These are phyloP conservation scores for Seladonia tumulorum DNA, from an alignment of 2,888 invertebrate genomes.

Conservation along the genomic window DNA sequence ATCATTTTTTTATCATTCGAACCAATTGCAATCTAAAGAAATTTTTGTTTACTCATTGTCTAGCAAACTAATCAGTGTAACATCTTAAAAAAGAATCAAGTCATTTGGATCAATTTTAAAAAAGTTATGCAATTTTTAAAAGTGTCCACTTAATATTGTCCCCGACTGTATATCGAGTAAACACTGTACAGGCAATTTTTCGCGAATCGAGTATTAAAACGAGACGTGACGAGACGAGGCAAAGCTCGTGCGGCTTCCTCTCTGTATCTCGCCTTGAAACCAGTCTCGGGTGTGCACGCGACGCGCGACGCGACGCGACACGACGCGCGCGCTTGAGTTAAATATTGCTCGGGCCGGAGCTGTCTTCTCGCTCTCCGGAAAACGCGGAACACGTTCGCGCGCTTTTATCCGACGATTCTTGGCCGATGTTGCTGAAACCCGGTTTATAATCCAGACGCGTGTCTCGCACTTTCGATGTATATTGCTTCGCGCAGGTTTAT, in stretches of 20 bases:
- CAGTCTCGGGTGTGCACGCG: constrained; percentile 16
- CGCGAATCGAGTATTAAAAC: no score
- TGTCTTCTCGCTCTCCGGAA: neutral
- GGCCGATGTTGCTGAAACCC: neutral
- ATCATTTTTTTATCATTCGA: no score
- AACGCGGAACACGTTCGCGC: constrained; percentile 15
- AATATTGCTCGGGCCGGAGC: constrained; percentile 16
- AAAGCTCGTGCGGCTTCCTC: constrained; percentile 12
- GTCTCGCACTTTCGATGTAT: neutral
- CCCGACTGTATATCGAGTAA: no score
- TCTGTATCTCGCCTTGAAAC: constrained; percentile 29
- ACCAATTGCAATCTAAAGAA: no score
- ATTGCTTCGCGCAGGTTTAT: neutral
- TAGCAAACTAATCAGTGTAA: no score
- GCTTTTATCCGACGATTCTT: constrained; percentile 5
- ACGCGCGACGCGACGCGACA: neutral
- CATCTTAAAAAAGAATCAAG: no score
- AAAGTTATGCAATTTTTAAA: no score
- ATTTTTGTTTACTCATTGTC: no score
- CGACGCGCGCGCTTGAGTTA: constrained; percentile 21
- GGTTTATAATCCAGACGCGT: neutral
- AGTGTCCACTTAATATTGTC: no score
- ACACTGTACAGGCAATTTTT: no score
- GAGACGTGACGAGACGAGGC: neutral
- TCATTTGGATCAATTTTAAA: no score